A percentile compares a stretch with the other conserved stretches of the same genome.
Evolutionary conservation across 2,797 vertebrate genomes (phyloP).

Genomic region (Anisognathus igniventris): DNA sequence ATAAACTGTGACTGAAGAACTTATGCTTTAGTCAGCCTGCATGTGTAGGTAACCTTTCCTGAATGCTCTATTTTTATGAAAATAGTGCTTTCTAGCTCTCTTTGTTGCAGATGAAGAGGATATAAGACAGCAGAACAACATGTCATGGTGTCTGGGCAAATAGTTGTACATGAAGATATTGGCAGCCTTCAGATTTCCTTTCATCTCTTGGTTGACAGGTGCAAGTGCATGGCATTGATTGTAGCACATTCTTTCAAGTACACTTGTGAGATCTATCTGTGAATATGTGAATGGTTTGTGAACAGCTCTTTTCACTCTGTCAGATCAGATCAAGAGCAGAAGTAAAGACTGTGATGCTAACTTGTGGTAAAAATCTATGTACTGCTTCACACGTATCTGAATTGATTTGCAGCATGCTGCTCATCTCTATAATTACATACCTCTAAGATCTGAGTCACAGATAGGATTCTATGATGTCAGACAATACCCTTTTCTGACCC

Average conservation of each 20-base stretch:
- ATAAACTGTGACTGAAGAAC: background rate
- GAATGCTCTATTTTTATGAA: background rate
- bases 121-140: background rate
- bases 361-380: background rate
- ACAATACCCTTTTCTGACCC: background rate
- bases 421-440: background rate
- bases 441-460: background rate
- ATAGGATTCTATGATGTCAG: background rate
- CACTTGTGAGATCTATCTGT: background rate
- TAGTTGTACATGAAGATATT: background rate
- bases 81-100: background rate
- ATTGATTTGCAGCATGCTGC: background rate
- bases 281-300: background rate
- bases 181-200: slow-evolving; percentile 14
- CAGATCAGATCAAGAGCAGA: background rate
- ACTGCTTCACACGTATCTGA: fast-evolving
- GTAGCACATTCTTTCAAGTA: background rate
- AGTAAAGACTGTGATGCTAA: background rate
- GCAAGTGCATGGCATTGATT: background rate
- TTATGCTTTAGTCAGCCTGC: background rate
- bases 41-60: background rate
- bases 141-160: background rate
- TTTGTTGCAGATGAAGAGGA: background rate
- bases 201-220: background rate
- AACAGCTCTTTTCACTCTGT: background rate